Conservation (phyloP, 1,140 invertebrate species). For the Meteorus sp. region DNA sequence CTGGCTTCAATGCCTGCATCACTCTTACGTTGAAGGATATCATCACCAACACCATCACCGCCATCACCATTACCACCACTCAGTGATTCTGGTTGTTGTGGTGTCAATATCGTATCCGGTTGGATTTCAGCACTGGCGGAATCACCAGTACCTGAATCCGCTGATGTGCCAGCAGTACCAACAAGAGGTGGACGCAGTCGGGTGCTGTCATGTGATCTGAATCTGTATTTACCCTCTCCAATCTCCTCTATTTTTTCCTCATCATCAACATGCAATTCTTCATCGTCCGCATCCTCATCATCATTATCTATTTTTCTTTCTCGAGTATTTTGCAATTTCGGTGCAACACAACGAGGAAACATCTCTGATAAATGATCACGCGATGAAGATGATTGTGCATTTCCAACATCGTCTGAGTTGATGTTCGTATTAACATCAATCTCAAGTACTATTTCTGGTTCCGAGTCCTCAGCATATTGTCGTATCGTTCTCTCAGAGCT, state of each 20-base stretch:
- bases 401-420: neutral
- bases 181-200: constrained; percentile 47
- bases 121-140: constrained; percentile 52
- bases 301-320: neutral
- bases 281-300: neutral
- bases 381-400: too few species aligned
- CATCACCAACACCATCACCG: neutral
- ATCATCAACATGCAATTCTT: constrained; percentile 1
- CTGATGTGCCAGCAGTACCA: constrained; percentile 44
- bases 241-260: constrained; percentile 14
- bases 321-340: constrained; percentile 17
- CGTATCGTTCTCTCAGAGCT: constrained; percentile 22
- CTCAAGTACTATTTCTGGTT: constrained; percentile 14
- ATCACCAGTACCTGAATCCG: constrained; percentile 55
- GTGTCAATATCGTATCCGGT: constrained; percentile 34
- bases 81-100: constrained; percentile 14
- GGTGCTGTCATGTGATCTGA: constrained; percentile 39
- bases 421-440: neutral
- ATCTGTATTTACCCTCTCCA: constrained; percentile 17
- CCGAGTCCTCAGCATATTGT: constrained; percentile 22
- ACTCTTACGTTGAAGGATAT: neutral
- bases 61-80: neutral
- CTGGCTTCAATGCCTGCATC: neutral
- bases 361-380: constrained; percentile 31
- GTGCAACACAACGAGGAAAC: constrained; percentile 35